These are phyloP conservation scores for Pseudomugil gertrudae DNA, from an alignment of 2,797 vertebrate species.

Conservation along the genomic window DNA sequence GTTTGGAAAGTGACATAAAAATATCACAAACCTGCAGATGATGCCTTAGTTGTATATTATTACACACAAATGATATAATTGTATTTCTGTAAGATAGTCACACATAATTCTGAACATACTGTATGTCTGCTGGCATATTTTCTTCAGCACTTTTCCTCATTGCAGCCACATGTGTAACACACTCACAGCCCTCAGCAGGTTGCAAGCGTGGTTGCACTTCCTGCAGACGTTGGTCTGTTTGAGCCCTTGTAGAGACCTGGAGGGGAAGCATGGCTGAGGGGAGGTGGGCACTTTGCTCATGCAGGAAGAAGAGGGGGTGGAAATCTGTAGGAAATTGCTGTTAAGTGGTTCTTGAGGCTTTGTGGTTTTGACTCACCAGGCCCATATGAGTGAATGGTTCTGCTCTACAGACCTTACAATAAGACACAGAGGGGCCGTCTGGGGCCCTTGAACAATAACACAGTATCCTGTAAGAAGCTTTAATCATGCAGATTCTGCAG, in stretches of 20 bases:
- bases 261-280: slow-evolving; percentile 22
- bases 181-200: slow-evolving; percentile 64
- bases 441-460: slow-evolving; percentile 50
- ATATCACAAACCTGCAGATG: background rate
- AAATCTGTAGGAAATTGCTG: slow-evolving; percentile 78
- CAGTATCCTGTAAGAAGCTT: slow-evolving; percentile 40
- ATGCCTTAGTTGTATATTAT: background rate
- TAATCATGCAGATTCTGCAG: slow-evolving; percentile 54
- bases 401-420: slow-evolving; percentile 46
- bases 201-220: slow-evolving; percentile 53
- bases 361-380: slow-evolving; percentile 80
- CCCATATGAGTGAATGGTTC: slow-evolving; percentile 56
- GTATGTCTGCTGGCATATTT: slow-evolving; percentile 6
- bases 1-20: slow-evolving; percentile 2
- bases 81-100: slow-evolving; percentile 1
- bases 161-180: slow-evolving; percentile 62
- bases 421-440: slow-evolving; percentile 39
- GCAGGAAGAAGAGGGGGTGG: slow-evolving; percentile 63
- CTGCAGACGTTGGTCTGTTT: slow-evolving; percentile 55
- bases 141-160: slow-evolving; percentile 19
- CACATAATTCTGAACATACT: slow-evolving; percentile 7
- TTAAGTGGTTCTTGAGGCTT: slow-evolving; percentile 81
- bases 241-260: slow-evolving; percentile 48
- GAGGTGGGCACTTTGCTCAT: slow-evolving; percentile 37
- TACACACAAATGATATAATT: background rate